A percentile compares a stretch with the other conserved stretches of the same genome.
Evolutionary conservation across 2,888 invertebrate genomes (phyloP).

Genomic region (Trypoxylon attenuatum): DNA sequence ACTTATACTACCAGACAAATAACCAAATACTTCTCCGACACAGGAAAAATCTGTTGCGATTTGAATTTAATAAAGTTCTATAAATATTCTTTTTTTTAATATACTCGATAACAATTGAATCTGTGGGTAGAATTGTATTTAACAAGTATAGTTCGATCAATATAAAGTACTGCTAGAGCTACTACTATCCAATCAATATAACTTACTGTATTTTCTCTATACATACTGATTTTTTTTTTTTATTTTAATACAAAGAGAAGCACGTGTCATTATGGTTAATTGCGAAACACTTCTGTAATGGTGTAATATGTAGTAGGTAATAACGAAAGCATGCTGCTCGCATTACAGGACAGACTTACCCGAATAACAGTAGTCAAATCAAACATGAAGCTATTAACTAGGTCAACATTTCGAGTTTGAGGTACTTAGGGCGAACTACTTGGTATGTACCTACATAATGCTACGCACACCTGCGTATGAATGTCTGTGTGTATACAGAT

Average conservation of each 20-base stretch:
- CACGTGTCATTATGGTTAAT: conserved; percentile 34
- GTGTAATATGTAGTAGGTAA: too few relatives aligned
- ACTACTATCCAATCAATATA: too few relatives aligned
- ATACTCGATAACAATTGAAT: too few relatives aligned
- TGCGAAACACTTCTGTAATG: conserved; percentile 32
- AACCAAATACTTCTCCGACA: too few relatives aligned
- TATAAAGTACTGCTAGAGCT: too few relatives aligned
- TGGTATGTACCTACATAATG: conserved; percentile 31
- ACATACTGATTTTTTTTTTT: too few relatives aligned
- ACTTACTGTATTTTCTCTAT: too few relatives aligned
- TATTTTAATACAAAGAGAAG: background rate
- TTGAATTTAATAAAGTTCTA: too few relatives aligned
- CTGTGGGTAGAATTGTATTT: too few relatives aligned
- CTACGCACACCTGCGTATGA: conserved; percentile 5
- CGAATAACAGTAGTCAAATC: conserved; percentile 71
- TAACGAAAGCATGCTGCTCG: conserved; percentile 40
- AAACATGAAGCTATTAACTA: conserved; percentile 73
- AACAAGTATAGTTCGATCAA: too few relatives aligned
- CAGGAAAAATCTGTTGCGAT: too few relatives aligned
- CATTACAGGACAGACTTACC: conserved; percentile 58
- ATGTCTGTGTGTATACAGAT: conserved; percentile 1
- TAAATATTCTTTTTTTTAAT: too few relatives aligned
- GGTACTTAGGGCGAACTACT: conserved; percentile 60
- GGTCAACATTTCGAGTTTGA: conserved; percentile 68
- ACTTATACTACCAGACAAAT: conserved; percentile 13